These are phyloP conservation scores for Carollia perspicillata DNA, from an alignment of 2,113 vertebrate species.

Conservation along the genomic window DNA sequence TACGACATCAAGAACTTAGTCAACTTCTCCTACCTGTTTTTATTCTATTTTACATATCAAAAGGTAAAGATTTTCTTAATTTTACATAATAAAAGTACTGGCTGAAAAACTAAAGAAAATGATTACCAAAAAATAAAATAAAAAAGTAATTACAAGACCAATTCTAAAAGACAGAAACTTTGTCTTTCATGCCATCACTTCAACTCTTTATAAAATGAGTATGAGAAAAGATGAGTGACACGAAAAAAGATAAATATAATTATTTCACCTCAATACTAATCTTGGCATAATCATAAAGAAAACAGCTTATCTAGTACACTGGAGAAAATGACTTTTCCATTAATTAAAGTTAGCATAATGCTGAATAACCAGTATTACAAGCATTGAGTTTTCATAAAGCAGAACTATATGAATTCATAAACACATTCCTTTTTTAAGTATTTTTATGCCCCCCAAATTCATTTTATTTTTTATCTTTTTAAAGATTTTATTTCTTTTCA, in stretches of 20 bases:
- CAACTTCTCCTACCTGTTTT: not conserved
- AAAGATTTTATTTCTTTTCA: too few species aligned
- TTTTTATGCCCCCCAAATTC: too few species aligned
- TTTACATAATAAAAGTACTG: not conserved
- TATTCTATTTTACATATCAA: not conserved
- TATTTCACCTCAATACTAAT: slow-evolving; percentile 25
- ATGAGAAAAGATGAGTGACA: not conserved
- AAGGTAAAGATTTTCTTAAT: not conserved
- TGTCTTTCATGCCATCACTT: not conserved
- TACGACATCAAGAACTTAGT: not conserved
- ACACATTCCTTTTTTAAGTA: not conserved
- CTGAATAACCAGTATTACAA: slow-evolving; percentile 30
- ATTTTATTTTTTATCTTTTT: too few species aligned
- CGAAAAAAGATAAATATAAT: slow-evolving; percentile 28
- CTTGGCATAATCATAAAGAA: slow-evolving; percentile 76
- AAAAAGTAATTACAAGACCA: not conserved
- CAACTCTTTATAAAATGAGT: not conserved
- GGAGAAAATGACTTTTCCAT: slow-evolving; percentile 24
- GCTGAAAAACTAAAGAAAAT: not conserved
- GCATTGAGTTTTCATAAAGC: slow-evolving; percentile 5
- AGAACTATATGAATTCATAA: not conserved
- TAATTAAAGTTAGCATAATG: slow-evolving; percentile 39
- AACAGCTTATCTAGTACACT: slow-evolving; percentile 7
- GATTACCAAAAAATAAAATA: not conserved
- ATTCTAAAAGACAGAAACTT: not conserved